phyloP scores from a whole-genome alignment of 2,113 vertebrate species.

The Dascyllus trimaculatus region DNA sequence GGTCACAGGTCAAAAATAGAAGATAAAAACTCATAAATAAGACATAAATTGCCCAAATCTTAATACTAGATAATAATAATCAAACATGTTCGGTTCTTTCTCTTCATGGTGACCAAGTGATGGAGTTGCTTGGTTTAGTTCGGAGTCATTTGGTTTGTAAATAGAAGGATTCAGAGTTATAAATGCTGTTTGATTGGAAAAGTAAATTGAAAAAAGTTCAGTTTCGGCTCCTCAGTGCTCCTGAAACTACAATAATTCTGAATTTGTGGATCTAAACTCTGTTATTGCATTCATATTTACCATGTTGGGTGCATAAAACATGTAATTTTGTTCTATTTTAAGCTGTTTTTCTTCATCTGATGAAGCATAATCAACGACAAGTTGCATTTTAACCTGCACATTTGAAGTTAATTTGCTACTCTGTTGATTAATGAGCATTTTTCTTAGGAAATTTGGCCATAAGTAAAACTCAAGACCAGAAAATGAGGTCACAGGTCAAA shows the following conservation, averaged over 20 bases:
- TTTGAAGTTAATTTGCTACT: not conserved
- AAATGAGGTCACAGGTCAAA: not conserved
- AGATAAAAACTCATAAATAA: too few species aligned
- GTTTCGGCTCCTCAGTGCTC: not conserved
- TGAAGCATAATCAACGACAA: too few species aligned
- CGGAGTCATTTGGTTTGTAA: not conserved
- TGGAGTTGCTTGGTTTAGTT: too few species aligned
- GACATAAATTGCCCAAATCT: too few species aligned
- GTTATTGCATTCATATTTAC: not conserved
- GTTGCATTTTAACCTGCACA: too few species aligned
- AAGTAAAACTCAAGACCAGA: not conserved
- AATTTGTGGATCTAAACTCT: not conserved
- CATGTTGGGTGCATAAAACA: too few species aligned
- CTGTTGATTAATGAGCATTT: not conserved
- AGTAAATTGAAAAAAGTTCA: too few species aligned
- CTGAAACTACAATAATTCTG: not conserved
- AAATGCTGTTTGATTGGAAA: too few species aligned
- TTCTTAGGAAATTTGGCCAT: not conserved
- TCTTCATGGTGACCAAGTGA: too few species aligned
- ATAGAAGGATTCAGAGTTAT: not conserved
- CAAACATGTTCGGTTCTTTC: not conserved
- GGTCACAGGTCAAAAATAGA: too few species aligned
- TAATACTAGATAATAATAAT: not conserved
- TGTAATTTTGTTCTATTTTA: too few species aligned
- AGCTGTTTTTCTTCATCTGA: too few species aligned